Percentiles rank a stretch among this genome's conserved stretches.
phyloP scores from a whole-genome alignment of 1,140 invertebrate genomes.

The Drosophila kepulauana region DNA sequence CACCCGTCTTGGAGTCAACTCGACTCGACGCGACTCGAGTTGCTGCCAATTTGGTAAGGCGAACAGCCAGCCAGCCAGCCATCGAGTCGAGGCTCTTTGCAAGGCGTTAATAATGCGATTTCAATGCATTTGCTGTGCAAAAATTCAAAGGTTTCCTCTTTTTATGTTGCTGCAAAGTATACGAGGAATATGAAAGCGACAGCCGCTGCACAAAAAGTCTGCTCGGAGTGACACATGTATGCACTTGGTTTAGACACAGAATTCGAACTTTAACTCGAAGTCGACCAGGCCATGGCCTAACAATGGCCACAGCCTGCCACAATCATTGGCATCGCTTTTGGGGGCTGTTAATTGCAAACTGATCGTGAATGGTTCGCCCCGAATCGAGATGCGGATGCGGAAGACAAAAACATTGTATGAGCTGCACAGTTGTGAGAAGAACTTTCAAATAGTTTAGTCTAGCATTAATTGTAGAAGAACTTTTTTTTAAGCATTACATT shows the following conservation, averaged over 20 bases:
- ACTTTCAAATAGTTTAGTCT: no score
- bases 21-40: neutral
- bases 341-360: slow-evolving; percentile 49
- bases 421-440: neutral
- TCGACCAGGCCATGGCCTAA: slow-evolving; percentile 20
- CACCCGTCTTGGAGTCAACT: slow-evolving; percentile 56
- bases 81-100: slow-evolving; percentile 13
- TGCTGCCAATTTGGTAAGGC: slow-evolving; percentile 3
- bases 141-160: slow-evolving; percentile 58
- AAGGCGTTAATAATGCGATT: slow-evolving; percentile 83
- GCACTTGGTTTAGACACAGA: slow-evolving; percentile 76
- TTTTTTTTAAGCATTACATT: no score
- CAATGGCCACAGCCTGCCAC: slow-evolving; percentile 47
- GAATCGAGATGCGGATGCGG: slow-evolving; percentile 31
- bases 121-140: slow-evolving; percentile 67
- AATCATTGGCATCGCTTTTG: slow-evolving; percentile 49
- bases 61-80: slow-evolving; percentile 12
- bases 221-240: slow-evolving; percentile 82
- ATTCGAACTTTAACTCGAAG: slow-evolving; percentile 41
- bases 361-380: slow-evolving; percentile 39
- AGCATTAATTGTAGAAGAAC: no score
- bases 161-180: slow-evolving; percentile 31
- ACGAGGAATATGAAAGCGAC: slow-evolving; percentile 67
- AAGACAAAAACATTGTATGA: neutral
- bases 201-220: slow-evolving; percentile 42